Evolutionary conservation across 2,113 vertebrate species (phyloP).

Genomic region (Sorex fumeus): DNA sequence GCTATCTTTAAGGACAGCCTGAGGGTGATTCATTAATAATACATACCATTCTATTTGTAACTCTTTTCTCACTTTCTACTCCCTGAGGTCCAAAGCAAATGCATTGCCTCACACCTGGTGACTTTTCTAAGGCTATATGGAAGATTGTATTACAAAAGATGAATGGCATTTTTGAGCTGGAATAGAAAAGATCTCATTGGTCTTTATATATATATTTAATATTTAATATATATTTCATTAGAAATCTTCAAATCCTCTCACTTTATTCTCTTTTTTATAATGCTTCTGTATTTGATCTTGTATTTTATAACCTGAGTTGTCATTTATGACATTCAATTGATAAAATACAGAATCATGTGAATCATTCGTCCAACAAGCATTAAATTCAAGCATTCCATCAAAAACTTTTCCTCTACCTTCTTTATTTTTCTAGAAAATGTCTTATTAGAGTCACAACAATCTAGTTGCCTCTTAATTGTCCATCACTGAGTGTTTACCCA

Average conservation of each 20-base stretch:
- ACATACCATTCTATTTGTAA: conserved; percentile 72
- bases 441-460: not conserved
- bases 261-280: not conserved
- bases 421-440: conserved; percentile 35
- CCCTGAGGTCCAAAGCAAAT: conserved; percentile 52
- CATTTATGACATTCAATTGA: conserved; percentile 18
- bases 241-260: not conserved
- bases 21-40: conserved; percentile 71
- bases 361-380: conserved; percentile 22
- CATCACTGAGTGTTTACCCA: not conserved
- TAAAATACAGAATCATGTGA: not conserved
- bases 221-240: not conserved
- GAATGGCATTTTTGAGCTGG: conserved; percentile 56
- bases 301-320: not conserved
- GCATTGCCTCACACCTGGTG: conserved; percentile 32
- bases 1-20: conserved; percentile 60
- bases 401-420: not conserved
- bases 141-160: conserved; percentile 55
- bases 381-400: not conserved
- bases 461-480: not conserved
- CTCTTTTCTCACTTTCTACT: conserved; percentile 59
- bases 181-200: not conserved
- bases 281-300: not conserved
- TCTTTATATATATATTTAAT: not conserved
- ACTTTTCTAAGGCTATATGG: conserved; percentile 67